Evolutionary conservation across 2,888 invertebrate genomes (phyloP), one percentile per base, ranked within the genome.

Genomic region (Seladonia tumulorum): DNA sequence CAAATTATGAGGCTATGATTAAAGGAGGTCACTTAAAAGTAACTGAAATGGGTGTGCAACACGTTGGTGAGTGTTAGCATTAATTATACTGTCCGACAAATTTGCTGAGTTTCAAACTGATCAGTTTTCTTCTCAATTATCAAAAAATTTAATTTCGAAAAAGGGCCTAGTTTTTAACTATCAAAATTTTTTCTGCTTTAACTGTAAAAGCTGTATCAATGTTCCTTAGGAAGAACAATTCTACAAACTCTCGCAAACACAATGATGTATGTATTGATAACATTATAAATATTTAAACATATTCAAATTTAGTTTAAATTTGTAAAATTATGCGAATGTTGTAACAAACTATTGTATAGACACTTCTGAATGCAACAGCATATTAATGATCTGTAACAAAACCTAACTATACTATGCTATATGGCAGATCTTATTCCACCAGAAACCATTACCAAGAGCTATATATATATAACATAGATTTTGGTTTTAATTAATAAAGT

Each of bases 1-100:
- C 98, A 0, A 98, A 98, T 94, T 98, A 98, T 93, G 98, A 98
- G 92, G 97, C 97, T 2, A 98, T 98, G 98, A 97, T 98, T 87
- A 98, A 97, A 95, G 97, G 97, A 83, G 98, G 98, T 0, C 97
- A 97, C 88, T 95, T 98, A 16, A 97, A 98, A 94, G 96, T 98
- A 79, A 98, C 98, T 0, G 98, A 98, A 93, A 97, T 98, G 96
- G 98, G 98, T 5, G 96, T 98, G 83, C 97, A 98, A 91, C 98
- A 98, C 94, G 96, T 94, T 82, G 94, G 95, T 95, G 87, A 87
- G 98, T 97, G 22, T 73, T 49, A 35, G 8, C 39, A 71, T 60
- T 47, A 39, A 16, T 45, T 82, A 2, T 53, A n/a, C 12, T 53
- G n/a, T 22, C 22, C 22, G 5, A 57, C n/a, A n/a, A n/a, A 10